These are phyloP conservation scores for Paracyclopina nana DNA, from an alignment of 1,140 invertebrate genomes.

Conservation along the genomic window DNA sequence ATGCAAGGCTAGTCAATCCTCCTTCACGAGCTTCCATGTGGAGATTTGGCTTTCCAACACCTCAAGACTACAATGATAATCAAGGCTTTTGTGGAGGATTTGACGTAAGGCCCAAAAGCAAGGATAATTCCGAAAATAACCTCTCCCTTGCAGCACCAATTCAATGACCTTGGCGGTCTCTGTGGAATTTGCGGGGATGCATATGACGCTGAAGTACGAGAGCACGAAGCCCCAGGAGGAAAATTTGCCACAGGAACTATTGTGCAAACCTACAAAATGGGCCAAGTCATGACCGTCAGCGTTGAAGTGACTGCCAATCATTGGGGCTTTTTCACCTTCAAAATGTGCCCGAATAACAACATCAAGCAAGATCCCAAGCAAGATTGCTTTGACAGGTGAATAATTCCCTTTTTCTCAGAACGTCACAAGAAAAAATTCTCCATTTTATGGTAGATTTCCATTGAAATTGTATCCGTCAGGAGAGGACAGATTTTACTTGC, in stretches of 20 bases:
- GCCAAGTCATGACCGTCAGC: conserved; percentile 42
- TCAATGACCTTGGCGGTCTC: neutral
- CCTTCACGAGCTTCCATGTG: conserved; percentile 21
- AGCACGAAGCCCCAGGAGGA: conserved; percentile 61
- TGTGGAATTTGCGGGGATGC: neutral
- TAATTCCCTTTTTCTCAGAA: neutral
- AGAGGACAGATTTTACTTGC: neutral
- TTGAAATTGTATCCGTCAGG: neutral
- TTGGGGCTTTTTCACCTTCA: conserved; percentile 68
- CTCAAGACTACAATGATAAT: conserved; percentile 21
- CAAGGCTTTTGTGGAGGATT: conserved; percentile 21
- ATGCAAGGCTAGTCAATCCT: conserved; percentile 20
- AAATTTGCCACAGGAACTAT: conserved; percentile 56
- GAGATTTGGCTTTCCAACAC: conserved; percentile 20
- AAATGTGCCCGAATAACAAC: conserved; percentile 45
- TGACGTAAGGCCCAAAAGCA: conserved; percentile 18
- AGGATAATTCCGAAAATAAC: conserved; percentile 1
- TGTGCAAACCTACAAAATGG: conserved; percentile 46
- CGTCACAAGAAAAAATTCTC: neutral
- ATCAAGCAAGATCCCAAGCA: conserved; percentile 33
- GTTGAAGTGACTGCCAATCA: conserved; percentile 34
- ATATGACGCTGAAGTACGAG: conserved; percentile 19
- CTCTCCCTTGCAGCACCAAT: neutral
- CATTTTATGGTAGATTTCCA: neutral
- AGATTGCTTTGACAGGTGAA: conserved; percentile 44